Percentiles rank a stretch among this genome's conserved stretches.
Evolutionary conservation across 35 echinoderm and acorn worm species (phyloP).

Genomic region (Nesometra sesokonis): DNA sequence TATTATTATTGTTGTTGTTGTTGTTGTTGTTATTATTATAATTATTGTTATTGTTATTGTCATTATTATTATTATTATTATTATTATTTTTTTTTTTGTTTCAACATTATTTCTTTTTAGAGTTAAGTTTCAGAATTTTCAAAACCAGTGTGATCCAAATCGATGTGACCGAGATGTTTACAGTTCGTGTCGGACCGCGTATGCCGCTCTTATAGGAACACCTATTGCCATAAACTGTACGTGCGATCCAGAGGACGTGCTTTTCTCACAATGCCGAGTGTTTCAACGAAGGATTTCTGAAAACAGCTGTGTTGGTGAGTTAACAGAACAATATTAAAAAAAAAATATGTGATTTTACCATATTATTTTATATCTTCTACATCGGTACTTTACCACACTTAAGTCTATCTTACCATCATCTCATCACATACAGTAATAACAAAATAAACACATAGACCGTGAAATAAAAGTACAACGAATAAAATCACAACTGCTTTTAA

Average conservation of each 20-base stretch:
- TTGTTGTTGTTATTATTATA: no score
- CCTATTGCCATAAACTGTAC: neutral
- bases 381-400: no score
- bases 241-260: neutral
- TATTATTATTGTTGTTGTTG: no score
- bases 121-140: neutral
- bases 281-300: neutral
- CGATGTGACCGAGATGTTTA: neutral
- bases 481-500: no score
- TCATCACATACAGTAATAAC: no score
- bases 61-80: no score
- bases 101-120: neutral
- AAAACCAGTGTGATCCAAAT: neutral
- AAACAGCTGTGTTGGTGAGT: neutral
- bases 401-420: no score
- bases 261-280: neutral
- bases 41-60: no score
- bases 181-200: neutral
- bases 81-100: no score
- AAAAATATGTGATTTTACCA: neutral
- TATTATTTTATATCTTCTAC: no score
- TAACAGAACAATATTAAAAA: neutral
- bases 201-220: neutral
- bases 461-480: no score
- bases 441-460: no score